Base-by-base conservation (phyloP, 2,888 invertebrate species). In the Stratiomys singularior region DNA sequence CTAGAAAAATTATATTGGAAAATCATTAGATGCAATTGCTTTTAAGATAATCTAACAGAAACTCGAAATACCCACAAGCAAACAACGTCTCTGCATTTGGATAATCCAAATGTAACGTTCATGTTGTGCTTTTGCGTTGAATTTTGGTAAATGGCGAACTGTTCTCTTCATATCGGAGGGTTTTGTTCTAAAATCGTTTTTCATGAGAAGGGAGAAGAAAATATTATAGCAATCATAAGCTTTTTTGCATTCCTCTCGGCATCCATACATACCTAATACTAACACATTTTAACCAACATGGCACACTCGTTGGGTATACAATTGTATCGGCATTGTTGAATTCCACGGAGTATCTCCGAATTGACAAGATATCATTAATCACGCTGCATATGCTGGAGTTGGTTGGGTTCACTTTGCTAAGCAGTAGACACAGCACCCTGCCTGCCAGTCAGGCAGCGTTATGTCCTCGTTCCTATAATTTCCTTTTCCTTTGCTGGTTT, bases 331-430 rank as follows among this genome's bases (percentile, higher is more conserved):
- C 79, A 79, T 79, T 77, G 76, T 72, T 74, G 77, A 83, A 84
- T 82, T 84, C 83, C 69, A 79, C 66, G 52, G 76, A 81, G 80
- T 81, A 81, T 81, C 77, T 82, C 83, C 83, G 85, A 85, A 86
- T 86, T 86, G 87, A 86, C 87, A 84, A 82, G 83, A 81, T 82
- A 86, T 86, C 86, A 87, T 87, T 87, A 87, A 87, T 87, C 86
- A 87, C 85, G 84, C 82, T 85, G 85, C 86, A 87, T 37, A 74
- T 60, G 74, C 52, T 37, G 58, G 37, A 37, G 74, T 58, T 74
- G 74, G 74, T 37, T 74, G 74, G 74, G 60, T 60, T 74, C 74
- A 37, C 74, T 74, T 74, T 9, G 74, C 74, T 58, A 37, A 58
- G 58, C 74, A 60, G 27, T 46, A 58, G 37, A 46, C 60, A 9